A percentile compares a stretch with the other conserved stretches of the same genome.
Evolutionary conservation across 2,113 vertebrate genomes (phyloP).

Genomic region (Myrmophylax atrothorax): DNA sequence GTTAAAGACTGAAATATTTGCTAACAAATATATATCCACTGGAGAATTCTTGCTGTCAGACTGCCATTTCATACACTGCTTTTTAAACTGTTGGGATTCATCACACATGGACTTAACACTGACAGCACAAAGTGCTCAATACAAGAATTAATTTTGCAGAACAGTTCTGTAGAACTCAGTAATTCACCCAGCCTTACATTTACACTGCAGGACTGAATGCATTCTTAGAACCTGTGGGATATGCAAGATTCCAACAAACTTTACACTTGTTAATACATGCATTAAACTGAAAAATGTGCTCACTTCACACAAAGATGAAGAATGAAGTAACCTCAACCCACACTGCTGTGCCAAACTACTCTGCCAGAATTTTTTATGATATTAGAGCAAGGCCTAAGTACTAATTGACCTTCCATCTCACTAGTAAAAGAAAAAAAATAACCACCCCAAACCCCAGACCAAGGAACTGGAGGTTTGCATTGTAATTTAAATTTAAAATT

Average conservation of each 20-base stretch:
- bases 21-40: not conserved
- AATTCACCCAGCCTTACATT: not conserved
- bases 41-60: not conserved
- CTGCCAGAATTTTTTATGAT: not conserved
- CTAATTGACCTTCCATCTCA: not conserved
- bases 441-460: not conserved
- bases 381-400: not conserved
- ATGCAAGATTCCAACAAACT: not conserved
- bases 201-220: not conserved
- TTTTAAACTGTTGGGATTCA: not conserved
- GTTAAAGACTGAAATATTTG: not conserved
- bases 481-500: not conserved
- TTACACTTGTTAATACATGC: not conserved
- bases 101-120: accelerated
- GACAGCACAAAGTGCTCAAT: not conserved
- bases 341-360: not conserved
- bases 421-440: not conserved
- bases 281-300: not conserved
- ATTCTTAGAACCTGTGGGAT: not conserved
- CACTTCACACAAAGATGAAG: not conserved
- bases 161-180: not conserved
- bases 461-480: not conserved
- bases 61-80: not conserved
- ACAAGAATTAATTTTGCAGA: not conserved
- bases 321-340: not conserved